A percentile compares a stretch with the other conserved stretches of the same genome.
Conservation (phyloP, 2,888 invertebrate genomes). For the Brachylomia viminalis region DNA sequence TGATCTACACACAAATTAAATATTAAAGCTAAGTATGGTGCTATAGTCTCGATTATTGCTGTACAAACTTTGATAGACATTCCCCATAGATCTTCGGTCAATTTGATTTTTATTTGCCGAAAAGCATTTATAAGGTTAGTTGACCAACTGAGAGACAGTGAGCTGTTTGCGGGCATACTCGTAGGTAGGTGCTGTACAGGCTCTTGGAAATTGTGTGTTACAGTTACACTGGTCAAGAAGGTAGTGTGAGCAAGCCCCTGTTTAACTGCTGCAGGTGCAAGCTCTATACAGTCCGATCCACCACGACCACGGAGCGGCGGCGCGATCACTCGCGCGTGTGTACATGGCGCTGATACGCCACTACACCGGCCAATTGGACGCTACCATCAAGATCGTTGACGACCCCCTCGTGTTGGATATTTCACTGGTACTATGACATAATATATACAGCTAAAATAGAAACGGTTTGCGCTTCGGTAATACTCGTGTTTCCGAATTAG, state of each 20-base stretch:
- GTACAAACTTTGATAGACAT: no score
- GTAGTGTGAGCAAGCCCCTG: background rate
- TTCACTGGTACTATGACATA: slow-evolving; percentile 71
- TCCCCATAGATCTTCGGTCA: no score
- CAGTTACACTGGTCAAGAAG: background rate
- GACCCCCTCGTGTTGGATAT: slow-evolving; percentile 81
- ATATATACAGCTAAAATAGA: no score
- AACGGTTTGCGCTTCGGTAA: background rate
- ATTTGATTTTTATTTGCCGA: no score
- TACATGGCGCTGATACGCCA: slow-evolving; percentile 83
- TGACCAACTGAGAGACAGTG: background rate
- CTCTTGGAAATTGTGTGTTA: no score
- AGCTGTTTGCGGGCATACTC: background rate
- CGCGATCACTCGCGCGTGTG: slow-evolving; percentile 79
- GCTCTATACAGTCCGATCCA: slow-evolving; percentile 84
- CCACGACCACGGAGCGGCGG: slow-evolving; percentile 77
- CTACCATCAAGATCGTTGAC: slow-evolving; percentile 80
- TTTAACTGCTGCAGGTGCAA: slow-evolving; percentile 69
- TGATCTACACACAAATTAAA: no score
- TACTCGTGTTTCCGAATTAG: background rate
- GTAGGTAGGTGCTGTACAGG: background rate
- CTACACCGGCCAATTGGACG: slow-evolving; percentile 74
- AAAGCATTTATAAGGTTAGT: no score
- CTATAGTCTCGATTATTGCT: no score
- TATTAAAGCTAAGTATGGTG: no score